Percentiles rank a stretch among this genome's conserved stretches.
phyloP scores from a whole-genome alignment of 2,888 invertebrate genomes.

The Malthinus seriepunctatus region DNA sequence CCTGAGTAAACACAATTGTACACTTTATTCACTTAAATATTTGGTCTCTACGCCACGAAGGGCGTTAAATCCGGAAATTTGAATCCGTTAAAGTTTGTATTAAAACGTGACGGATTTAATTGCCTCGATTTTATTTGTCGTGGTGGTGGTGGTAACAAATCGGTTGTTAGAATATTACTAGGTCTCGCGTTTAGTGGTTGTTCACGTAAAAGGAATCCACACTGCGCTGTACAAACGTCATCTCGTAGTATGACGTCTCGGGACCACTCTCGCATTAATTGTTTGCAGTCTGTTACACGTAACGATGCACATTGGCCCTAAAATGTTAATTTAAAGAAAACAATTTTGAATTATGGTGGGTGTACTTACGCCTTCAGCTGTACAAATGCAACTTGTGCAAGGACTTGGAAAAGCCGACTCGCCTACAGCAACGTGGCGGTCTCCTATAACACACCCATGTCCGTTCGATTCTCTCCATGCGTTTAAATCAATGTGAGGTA shows the following conservation, averaged over 20 bases:
- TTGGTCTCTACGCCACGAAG: slow-evolving; percentile 47
- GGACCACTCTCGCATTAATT: slow-evolving; percentile 80
- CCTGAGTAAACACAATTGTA: neutral
- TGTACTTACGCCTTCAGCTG: slow-evolving; percentile 78
- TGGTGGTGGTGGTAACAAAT: slow-evolving; percentile 48
- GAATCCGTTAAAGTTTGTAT: slow-evolving; percentile 62
- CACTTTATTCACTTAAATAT: neutral
- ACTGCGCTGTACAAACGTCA: slow-evolving; percentile 89
- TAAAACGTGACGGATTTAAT: slow-evolving; percentile 50
- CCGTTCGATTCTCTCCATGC: slow-evolving; percentile 80
- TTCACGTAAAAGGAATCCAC: slow-evolving; percentile 69
- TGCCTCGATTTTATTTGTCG: slow-evolving; percentile 43
- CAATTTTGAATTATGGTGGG: neutral
- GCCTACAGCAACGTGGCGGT: slow-evolving; percentile 76
- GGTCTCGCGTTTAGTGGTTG: slow-evolving; percentile 15
- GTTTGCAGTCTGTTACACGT: slow-evolving; percentile 84
- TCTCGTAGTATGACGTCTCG: slow-evolving; percentile 81
- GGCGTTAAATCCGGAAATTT: slow-evolving; percentile 79
- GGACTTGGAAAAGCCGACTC: slow-evolving; percentile 88
- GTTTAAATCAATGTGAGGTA: slow-evolving; percentile 79
- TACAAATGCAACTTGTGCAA: slow-evolving; percentile 88
- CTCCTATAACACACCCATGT: slow-evolving; percentile 82
- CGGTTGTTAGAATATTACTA: slow-evolving; percentile 37
- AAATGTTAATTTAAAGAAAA: slow-evolving; percentile 38
- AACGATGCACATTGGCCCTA: slow-evolving; percentile 89